A percentile compares a stretch with the other conserved stretches of the same genome.
Conservation (phyloP, 2,888 invertebrate species). For the Ennomos quercinarius region DNA sequence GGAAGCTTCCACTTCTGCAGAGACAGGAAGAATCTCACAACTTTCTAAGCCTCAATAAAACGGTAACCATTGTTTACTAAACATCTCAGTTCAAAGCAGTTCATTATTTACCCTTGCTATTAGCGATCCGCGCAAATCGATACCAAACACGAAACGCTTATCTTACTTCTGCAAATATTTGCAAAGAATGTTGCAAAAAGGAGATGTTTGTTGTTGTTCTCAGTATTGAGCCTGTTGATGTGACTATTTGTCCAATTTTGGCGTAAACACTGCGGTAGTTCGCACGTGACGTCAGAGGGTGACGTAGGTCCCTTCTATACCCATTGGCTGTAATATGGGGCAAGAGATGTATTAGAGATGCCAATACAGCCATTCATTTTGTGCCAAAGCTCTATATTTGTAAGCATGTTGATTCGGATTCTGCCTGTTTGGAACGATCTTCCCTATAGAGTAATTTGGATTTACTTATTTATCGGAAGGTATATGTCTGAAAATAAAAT, state of each 20-base stretch:
- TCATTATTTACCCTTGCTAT: constrained; percentile 45
- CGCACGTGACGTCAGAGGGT: constrained; percentile 44
- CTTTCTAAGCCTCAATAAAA: constrained; percentile 35
- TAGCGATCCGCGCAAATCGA: constrained; percentile 48
- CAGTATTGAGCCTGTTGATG: constrained; percentile 46
- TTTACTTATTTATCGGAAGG: too few species aligned
- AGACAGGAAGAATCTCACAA: neutral
- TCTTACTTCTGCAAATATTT: constrained; percentile 48
- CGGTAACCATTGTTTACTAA: constrained; percentile 31
- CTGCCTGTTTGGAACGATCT: too few species aligned
- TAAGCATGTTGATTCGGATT: too few species aligned
- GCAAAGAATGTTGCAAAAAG: constrained; percentile 45
- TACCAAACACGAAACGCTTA: constrained; percentile 48
- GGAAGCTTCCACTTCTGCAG: too few species aligned
- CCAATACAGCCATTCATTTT: too few species aligned
- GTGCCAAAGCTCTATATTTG: too few species aligned
- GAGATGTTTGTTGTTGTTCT: constrained; percentile 49
- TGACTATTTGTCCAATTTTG: constrained; percentile 40
- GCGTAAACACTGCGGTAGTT: constrained; percentile 39
- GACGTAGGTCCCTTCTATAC: constrained; percentile 21
- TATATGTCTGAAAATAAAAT: too few species aligned
- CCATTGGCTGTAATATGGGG: constrained; percentile 7
- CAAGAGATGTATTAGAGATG: neutral
- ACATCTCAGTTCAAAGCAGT: constrained; percentile 41
- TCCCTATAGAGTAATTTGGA: too few species aligned